Conservation (phyloP, 2,888 invertebrate genomes). For the Scaptomyza cyrtandrae region DNA sequence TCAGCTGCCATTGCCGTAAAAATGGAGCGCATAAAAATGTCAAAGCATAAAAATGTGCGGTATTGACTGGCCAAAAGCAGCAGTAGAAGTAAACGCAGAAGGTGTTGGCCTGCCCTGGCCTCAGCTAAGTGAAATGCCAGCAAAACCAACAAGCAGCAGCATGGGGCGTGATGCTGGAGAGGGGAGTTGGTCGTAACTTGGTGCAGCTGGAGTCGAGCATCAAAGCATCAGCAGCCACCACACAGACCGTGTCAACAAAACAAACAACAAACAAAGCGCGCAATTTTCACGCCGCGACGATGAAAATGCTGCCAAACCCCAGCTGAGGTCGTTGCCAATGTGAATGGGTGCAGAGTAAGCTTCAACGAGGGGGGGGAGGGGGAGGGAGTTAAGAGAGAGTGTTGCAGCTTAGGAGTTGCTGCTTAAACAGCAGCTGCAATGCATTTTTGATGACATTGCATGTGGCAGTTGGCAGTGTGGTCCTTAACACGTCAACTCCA, state of each 20-base stretch:
- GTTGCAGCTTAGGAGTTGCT: conserved; percentile 17
- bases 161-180: neutral
- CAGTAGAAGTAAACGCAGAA: conserved; percentile 19
- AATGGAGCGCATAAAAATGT: conserved; percentile 72
- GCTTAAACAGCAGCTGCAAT: conserved; percentile 55
- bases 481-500: conserved; percentile 59
- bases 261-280: conserved; percentile 72
- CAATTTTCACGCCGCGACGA: conserved; percentile 70
- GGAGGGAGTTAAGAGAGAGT: neutral
- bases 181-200: neutral
- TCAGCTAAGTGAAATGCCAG: conserved; percentile 57
- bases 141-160: conserved; percentile 8
- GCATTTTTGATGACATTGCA: conserved; percentile 60
- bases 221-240: conserved; percentile 46
- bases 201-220: conserved; percentile 43
- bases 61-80: conserved; percentile 49
- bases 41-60: conserved; percentile 61
- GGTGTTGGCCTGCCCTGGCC: conserved; percentile 34
- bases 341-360: conserved; percentile 10
- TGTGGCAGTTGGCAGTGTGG: conserved; percentile 19
- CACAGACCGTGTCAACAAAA: conserved; percentile 64
- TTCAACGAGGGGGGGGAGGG: neutral
- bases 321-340: conserved; percentile 63
- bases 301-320: conserved; percentile 53
- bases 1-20: conserved; percentile 77